A percentile compares a stretch with the other conserved stretches of the same genome.
phyloP scores from a whole-genome alignment of 2,888 invertebrate genomes.

The Linnaemya vulpina region DNA sequence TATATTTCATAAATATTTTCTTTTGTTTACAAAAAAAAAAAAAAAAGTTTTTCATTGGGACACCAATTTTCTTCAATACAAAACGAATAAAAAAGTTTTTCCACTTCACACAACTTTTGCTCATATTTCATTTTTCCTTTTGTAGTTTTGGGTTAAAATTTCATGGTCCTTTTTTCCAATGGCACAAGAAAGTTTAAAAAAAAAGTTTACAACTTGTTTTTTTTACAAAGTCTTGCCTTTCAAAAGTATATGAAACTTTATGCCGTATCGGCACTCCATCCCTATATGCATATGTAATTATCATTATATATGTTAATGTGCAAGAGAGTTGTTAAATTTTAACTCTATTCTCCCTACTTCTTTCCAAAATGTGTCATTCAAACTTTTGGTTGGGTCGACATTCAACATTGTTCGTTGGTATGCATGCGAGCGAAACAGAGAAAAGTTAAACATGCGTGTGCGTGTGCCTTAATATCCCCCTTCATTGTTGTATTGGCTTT shows the following conservation, averaged over 20 bases:
- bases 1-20: background rate
- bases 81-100: background rate
- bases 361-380: slow-evolving; percentile 49
- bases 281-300: too few species aligned
- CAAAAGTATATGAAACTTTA: slow-evolving; percentile 1
- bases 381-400: slow-evolving; percentile 8
- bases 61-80: slow-evolving; percentile 16
- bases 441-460: slow-evolving; percentile 51
- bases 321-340: slow-evolving; percentile 36
- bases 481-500: background rate
- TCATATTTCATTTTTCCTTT: background rate
- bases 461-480: slow-evolving; percentile 54
- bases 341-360: slow-evolving; percentile 6
- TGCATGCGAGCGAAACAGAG: slow-evolving; percentile 21
- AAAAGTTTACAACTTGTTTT: slow-evolving; percentile 9
- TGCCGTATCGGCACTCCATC: slow-evolving; percentile 3
- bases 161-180: slow-evolving; percentile 51
- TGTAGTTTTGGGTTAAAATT: slow-evolving; percentile 13
- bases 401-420: slow-evolving; percentile 26
- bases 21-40: slow-evolving; percentile 15
- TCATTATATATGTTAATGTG: slow-evolving; percentile 4
- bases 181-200: slow-evolving; percentile 25
- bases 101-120: slow-evolving; percentile 5
- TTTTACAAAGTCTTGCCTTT: slow-evolving; percentile 18
- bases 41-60: background rate